phyloP scores from a whole-genome alignment of 2,113 vertebrate species.

The Eidolon helvum region DNA sequence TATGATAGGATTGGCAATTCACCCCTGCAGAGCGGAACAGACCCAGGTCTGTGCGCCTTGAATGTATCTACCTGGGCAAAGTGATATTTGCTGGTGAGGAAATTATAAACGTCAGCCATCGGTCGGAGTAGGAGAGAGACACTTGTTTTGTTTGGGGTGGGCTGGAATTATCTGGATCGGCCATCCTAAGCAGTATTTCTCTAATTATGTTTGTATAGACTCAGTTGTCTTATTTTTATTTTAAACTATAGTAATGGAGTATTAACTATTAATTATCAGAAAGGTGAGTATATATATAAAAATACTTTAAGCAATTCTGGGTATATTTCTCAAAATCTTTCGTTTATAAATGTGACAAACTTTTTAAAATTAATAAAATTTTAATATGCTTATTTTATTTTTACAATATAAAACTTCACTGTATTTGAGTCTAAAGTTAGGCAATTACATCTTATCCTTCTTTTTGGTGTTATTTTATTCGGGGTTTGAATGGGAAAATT shows the following conservation, averaged over 20 bases:
- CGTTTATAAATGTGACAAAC: neutral
- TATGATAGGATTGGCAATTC: slow-evolving; percentile 43
- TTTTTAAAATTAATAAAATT: neutral
- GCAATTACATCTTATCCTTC: neutral
- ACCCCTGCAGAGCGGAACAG: slow-evolving; percentile 2
- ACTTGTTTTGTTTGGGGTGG: neutral
- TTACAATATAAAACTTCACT: neutral
- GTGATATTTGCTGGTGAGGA: neutral
- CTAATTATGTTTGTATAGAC: neutral
- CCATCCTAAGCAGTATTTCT: neutral
- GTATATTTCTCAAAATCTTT: neutral
- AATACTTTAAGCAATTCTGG: neutral
- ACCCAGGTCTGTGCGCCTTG: neutral
- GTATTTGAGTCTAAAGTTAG: neutral
- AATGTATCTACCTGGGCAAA: slow-evolving; percentile 7
- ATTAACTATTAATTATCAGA: neutral
- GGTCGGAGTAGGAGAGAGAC: neutral
- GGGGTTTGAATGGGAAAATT: neutral
- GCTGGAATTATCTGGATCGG: neutral
- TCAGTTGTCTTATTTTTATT: neutral
- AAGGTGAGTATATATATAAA: neutral
- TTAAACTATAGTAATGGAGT: neutral
- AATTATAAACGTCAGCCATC: neutral
- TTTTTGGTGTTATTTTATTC: neutral
- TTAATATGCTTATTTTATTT: neutral